Evolutionary conservation across 2,888 invertebrate species (phyloP), one percentile per base, ranked within the genome.

Genomic region (Thysanoteuthis rhombus): DNA sequence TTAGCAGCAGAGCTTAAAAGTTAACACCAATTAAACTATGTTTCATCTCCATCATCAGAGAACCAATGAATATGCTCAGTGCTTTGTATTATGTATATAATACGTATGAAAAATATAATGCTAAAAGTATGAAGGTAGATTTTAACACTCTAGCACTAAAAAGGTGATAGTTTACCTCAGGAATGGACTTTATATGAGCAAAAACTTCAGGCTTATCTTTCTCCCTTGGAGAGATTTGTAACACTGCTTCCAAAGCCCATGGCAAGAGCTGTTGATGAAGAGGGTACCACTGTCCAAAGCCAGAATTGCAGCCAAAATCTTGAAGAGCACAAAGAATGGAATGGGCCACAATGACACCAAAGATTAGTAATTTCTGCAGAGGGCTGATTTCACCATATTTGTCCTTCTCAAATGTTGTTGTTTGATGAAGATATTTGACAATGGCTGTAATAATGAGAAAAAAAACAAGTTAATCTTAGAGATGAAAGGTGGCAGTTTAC

Each of bases 251-350:
- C 22, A 96, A 95, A 91, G 95, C 95, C 93, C 95, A 95, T 36
- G 94, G 94, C 28, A 95, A 93, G 94, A 96, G 95, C 25, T 95
- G 94, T 0, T 92, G 93, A 40, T 95, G 95, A 94, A 96, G 95
- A 10, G 96, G 96, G 94, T 96, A 96, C 95, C 95, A 96, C 94
- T 96, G 96, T 90, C 95, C 95, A 40, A 96, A 94, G 32, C 96
- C 97, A 40, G 96, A 95, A 75, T 96, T 95, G 75, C 75, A n/a
- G 40, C 97, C 97, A 94, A 96, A 96, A 94, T 96, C 95, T 94
- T 97, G 96, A 1, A 96, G 94, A 10, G 96, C 95, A 39, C 94
- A 94, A 36, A 97, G 95, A 92, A 96, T 94, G 2, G 96, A 96
- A 93, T 96, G 96, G 39, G 96, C 95, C 38, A 97, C 95, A 42